Conservation (phyloP, 2,113 vertebrate species). For the Perca fluviatilis region DNA sequence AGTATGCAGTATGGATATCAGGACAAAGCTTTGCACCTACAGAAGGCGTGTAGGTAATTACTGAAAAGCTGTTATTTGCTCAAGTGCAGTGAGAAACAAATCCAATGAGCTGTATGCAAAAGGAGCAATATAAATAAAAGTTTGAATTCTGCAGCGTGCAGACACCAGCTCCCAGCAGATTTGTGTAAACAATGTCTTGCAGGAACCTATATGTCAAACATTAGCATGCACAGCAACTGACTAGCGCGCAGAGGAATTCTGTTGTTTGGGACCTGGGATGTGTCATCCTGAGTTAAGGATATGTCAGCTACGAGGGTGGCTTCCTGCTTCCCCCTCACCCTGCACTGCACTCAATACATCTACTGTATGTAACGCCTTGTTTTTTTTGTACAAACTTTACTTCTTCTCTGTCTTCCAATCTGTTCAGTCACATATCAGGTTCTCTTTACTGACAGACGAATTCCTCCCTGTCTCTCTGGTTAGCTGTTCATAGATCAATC, state of each 20-base stretch:
- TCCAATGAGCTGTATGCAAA: slow-evolving; percentile 45
- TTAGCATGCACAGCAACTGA: slow-evolving; percentile 42
- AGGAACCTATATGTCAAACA: slow-evolving; percentile 67
- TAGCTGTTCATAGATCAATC: slow-evolving; percentile 58
- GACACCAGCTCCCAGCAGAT: slow-evolving; percentile 22
- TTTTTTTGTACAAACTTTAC: not conserved
- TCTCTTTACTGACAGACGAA: slow-evolving; percentile 20
- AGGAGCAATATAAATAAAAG: not conserved
- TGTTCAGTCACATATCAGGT: not conserved
- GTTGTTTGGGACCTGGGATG: slow-evolving; percentile 60
- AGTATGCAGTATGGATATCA: not conserved
- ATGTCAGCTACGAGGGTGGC: slow-evolving; percentile 45
- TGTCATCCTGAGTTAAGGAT: slow-evolving; percentile 43
- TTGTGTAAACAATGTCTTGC: slow-evolving; percentile 55
- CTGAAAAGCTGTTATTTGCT: slow-evolving; percentile 44
- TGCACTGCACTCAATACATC: slow-evolving; percentile 5
- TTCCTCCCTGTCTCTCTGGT: not conserved
- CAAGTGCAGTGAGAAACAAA: slow-evolving; percentile 35
- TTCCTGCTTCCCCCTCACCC: slow-evolving; percentile 25
- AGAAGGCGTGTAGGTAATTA: not conserved
- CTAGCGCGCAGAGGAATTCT: slow-evolving; percentile 36
- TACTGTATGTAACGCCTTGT: not conserved
- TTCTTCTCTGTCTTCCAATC: not conserved
- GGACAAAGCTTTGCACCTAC: not conserved
- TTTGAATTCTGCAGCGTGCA: slow-evolving; percentile 24